Percentiles rank a stretch among this genome's conserved stretches.
phyloP scores from a whole-genome alignment of 2,113 vertebrate species.

The Callipepla squamata region DNA sequence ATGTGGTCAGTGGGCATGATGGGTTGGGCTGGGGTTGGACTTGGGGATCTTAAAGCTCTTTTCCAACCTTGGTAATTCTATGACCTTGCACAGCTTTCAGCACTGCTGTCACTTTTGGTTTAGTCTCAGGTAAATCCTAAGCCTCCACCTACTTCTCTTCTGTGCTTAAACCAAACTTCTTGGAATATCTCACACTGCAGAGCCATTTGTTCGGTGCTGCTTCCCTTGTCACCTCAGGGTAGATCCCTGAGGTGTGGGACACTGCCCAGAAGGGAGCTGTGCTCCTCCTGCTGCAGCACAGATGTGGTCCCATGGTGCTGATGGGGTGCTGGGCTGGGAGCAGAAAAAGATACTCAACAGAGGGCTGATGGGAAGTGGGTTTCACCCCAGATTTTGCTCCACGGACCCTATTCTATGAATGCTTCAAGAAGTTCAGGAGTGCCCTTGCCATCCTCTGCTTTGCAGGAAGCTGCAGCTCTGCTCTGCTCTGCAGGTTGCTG shows the following conservation, averaged over 20 bases:
- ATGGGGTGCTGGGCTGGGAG: neutral
- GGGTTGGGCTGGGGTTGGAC: too few relatives aligned
- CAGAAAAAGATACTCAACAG: neutral
- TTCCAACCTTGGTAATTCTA: neutral
- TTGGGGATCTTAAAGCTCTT: neutral
- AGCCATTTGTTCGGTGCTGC: conserved; percentile 50
- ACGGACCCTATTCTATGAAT: rapidly evolving
- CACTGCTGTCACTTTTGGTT: neutral
- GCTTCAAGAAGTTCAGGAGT: neutral
- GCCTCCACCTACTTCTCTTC: conserved; percentile 18
- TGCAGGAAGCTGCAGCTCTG: rapidly evolving
- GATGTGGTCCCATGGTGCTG: neutral
- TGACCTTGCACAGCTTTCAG: neutral
- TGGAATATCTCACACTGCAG: neutral
- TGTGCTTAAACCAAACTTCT: conserved; percentile 42
- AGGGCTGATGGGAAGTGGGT: neutral
- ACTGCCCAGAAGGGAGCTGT: neutral
- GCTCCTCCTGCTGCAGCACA: neutral
- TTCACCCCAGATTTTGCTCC: neutral
- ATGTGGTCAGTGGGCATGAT: neutral
- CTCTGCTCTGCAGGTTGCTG: neutral
- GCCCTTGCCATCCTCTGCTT: neutral
- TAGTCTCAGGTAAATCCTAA: neutral
- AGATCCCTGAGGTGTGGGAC: neutral
- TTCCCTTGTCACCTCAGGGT: neutral